phyloP scores from a whole-genome alignment of 2,113 vertebrate species.

The Thunnus thynnus region DNA sequence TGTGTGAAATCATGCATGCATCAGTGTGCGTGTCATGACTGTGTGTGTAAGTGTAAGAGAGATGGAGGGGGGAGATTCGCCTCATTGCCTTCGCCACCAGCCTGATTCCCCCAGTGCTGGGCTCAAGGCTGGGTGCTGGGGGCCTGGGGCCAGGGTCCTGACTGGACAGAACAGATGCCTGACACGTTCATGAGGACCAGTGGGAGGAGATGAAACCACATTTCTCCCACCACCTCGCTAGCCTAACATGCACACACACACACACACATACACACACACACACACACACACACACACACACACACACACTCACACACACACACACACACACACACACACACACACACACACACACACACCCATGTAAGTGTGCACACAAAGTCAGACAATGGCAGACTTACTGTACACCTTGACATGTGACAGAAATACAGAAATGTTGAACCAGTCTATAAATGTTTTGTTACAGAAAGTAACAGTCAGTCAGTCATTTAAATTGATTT shows the following conservation, averaged over 20 bases:
- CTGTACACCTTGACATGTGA: slow-evolving; percentile 1
- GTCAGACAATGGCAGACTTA: slow-evolving; percentile 4
- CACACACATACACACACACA: background rate
- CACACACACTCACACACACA: background rate
- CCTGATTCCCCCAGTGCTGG: slow-evolving; percentile 39
- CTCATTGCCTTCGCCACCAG: slow-evolving; percentile 75
- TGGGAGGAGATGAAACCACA: slow-evolving; percentile 50
- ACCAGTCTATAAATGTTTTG: slow-evolving; percentile 26
- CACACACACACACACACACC: background rate
- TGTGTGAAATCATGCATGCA: slow-evolving; percentile 57
- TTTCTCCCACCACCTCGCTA: slow-evolving; percentile 20
- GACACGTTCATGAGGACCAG: slow-evolving; percentile 59
- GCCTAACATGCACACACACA: slow-evolving; percentile 3
- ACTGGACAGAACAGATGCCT: slow-evolving; percentile 63
- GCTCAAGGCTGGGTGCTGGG: slow-evolving; percentile 19
- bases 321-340: background rate
- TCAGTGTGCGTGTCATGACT: slow-evolving; percentile 59
- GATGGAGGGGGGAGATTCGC: slow-evolving; percentile 64
- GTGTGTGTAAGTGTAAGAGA: slow-evolving; percentile 59
- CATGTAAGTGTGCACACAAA: slow-evolving; percentile 8
- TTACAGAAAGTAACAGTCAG: background rate
- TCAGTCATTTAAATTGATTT: slow-evolving; percentile 29
- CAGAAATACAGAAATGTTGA: slow-evolving; percentile 3
- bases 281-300: too few species aligned
- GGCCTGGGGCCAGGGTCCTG: slow-evolving; percentile 24